Evolutionary conservation across 2,888 invertebrate species (phyloP), one percentile per base, ranked within the genome.

Genomic region (Melipona beecheii): DNA sequence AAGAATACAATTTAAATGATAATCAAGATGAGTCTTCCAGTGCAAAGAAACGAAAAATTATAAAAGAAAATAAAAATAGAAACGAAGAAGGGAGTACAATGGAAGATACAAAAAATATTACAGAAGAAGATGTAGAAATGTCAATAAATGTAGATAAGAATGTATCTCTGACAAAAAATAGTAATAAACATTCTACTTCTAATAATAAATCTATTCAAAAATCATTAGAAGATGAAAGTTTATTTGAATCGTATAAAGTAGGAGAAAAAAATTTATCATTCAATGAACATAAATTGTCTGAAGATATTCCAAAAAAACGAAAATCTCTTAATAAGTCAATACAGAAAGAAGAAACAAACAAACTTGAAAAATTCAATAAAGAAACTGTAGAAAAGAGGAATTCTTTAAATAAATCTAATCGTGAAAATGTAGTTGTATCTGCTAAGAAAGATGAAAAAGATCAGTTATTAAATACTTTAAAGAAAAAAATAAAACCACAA

Each of bases 311-410:
- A 15, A 73, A 58, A 31, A 31, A 24, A 65, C 52, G 60, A 31
- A 78, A 27, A 73, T 81, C 77, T 2, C 60, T 69, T 24, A 86
- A 74, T 27, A 83, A 78, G 27, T 86, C 80, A 17, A 17, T 50
- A 31, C 5, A 36, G 31, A 31, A 31, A 31, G 31, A 31, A 49
- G 54, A 27, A 2, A 17, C n/a, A 58, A 21, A 43, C 21, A 71
- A n/a, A 56, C 27, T 50, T 50, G 83, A 83, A 27, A 66, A 70
- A 70, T 52, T 70, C n/a, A 83, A 80, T 27, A 71, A 75, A 15
- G 83, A 84, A 68, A 58, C 27, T 54, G 54, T 13, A 58, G 75
- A 68, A 66, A 84, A 80, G 27, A 54, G 49, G 21, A 75, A 72
- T 50, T 83, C 76, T 4, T 31, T 85, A n/a, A 60, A 27, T 60